phyloP scores from a whole-genome alignment of 2,797 vertebrate genomes.

The Centroberyx gerrardi region DNA sequence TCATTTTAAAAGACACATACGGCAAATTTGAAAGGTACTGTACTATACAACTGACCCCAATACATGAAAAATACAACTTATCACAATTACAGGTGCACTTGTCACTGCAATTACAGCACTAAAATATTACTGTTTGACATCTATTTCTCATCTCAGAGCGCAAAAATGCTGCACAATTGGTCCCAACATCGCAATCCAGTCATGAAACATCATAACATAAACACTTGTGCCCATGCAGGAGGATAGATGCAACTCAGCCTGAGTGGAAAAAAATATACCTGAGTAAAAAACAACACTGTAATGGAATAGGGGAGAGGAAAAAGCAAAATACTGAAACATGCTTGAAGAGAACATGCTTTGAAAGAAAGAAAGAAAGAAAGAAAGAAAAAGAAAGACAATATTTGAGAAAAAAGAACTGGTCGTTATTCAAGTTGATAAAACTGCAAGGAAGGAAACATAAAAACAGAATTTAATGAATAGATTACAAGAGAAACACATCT shows the following conservation, averaged over 20 bases:
- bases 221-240: conserved; percentile 72
- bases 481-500: conserved; percentile 27
- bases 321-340: conserved; percentile 29
- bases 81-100: conserved; percentile 71
- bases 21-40: conserved; percentile 69
- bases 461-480: not conserved
- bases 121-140: conserved; percentile 68
- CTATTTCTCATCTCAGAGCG: conserved; percentile 56
- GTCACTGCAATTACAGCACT: conserved; percentile 76
- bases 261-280: conserved; percentile 78
- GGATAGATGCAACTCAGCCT: conserved; percentile 68
- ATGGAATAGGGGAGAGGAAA: conserved; percentile 35
- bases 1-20: conserved; percentile 79
- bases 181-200: conserved; percentile 53
- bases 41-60: conserved; percentile 65
- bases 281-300: conserved; percentile 79
- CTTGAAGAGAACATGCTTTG: not conserved
- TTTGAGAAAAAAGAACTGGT: not conserved
- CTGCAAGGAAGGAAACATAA: conserved; percentile 4
- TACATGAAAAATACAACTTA: conserved; percentile 72
- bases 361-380: not conserved
- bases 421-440: conserved; percentile 30
- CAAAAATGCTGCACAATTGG: conserved; percentile 60
- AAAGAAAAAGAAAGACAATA: conserved; percentile 15
- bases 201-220: conserved; percentile 52